These are phyloP conservation scores for Altica lythri DNA, from an alignment of 2,888 invertebrate species.

Conservation along the genomic window DNA sequence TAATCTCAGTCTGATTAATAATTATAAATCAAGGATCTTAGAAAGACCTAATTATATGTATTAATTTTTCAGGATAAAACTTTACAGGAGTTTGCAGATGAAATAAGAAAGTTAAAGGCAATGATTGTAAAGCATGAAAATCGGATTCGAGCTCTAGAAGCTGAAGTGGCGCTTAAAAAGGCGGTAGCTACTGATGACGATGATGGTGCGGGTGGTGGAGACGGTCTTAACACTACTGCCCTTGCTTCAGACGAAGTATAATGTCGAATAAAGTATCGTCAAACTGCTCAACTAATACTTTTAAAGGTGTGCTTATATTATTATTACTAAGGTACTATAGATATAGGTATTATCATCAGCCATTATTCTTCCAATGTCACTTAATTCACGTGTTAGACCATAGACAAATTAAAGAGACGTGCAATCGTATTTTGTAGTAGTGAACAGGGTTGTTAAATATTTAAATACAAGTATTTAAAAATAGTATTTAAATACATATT, in stretches of 20 bases:
- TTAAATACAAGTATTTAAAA: too few species aligned
- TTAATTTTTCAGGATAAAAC: constrained; percentile 65
- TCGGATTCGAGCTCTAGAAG: constrained; percentile 45
- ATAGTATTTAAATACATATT: too few species aligned
- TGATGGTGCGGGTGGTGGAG: constrained; percentile 56
- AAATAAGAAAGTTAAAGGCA: constrained; percentile 90
- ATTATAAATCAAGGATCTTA: too few species aligned
- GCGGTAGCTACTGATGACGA: constrained; percentile 46
- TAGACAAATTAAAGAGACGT: too few species aligned
- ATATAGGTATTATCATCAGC: too few species aligned
- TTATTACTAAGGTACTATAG: too few species aligned
- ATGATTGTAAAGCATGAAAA: constrained; percentile 90
- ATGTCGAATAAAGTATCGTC: constrained; percentile 23
- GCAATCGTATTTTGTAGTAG: too few species aligned
- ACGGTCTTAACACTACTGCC: constrained; percentile 48
- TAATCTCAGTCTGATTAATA: too few species aligned
- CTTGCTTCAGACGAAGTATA: constrained; percentile 67
- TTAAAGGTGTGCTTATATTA: constrained; percentile 28
- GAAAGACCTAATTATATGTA: too few species aligned
- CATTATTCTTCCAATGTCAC: too few species aligned
- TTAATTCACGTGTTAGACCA: too few species aligned
- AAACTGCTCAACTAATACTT: constrained; percentile 36
- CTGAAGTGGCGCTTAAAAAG: constrained; percentile 39
- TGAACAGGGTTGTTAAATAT: too few species aligned
- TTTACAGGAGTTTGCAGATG: constrained; percentile 83